Evolutionary conservation across 1,140 invertebrate species (phyloP).

Genomic region (Hylyphantes graminicola): DNA sequence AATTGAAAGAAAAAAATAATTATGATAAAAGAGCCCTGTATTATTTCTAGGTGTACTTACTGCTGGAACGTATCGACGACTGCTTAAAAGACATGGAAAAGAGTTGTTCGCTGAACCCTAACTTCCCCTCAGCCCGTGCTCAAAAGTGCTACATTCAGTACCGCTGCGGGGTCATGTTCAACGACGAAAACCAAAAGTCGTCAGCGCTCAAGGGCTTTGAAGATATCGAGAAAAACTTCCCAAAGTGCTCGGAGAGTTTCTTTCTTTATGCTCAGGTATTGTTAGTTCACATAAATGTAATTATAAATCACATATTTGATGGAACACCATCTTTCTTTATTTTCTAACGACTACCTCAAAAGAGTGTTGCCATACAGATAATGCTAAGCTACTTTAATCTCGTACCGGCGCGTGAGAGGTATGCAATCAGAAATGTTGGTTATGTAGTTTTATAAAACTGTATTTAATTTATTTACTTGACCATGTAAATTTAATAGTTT

Average conservation of each 20-base stretch:
- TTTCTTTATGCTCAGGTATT: constrained; percentile 72
- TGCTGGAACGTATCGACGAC: constrained; percentile 82
- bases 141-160: constrained; percentile 90
- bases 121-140: constrained; percentile 84
- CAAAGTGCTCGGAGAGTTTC: constrained; percentile 85
- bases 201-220: constrained; percentile 74
- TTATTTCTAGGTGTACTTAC: constrained; percentile 78
- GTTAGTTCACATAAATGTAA: too few species aligned
- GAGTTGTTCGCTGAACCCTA: constrained; percentile 82
- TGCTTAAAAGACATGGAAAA: constrained; percentile 85
- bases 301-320: too few species aligned
- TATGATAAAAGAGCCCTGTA: neutral
- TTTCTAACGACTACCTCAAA: too few species aligned
- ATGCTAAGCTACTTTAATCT: too few species aligned
- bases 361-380: too few species aligned
- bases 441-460: too few species aligned
- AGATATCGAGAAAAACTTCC: constrained; percentile 80
- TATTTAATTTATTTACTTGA: too few species aligned
- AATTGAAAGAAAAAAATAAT: neutral
- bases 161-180: constrained; percentile 69
- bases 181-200: constrained; percentile 51
- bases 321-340: too few species aligned
- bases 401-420: too few species aligned
- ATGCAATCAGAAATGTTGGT: too few species aligned
- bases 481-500: too few species aligned